Evolutionary conservation across 2,113 vertebrate genomes (phyloP), one percentile per base, ranked within the genome.

Genomic region (Nycticebus coucang): DNA sequence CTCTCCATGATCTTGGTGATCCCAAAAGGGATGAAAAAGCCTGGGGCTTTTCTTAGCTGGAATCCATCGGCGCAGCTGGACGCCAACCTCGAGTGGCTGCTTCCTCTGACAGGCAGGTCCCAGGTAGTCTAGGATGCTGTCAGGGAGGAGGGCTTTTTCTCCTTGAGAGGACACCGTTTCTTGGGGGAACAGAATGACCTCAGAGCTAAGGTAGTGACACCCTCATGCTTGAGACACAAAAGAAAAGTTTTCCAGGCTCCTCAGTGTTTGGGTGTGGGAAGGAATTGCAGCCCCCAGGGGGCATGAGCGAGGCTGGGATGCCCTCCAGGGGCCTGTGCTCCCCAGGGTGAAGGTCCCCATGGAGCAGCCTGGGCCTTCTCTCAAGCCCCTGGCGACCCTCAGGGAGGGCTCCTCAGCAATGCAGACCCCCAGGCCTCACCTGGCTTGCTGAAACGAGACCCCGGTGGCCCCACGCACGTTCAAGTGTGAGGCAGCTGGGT

Each of bases 391-490:
- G 45, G 41, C 8, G 2, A 10, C 33, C 55, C 37, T 14, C 26
- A 8, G n/a, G 0, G 0, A 14, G 62, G 37, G 22, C 15, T 77
- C 1, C 0, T 62, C 57, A n/a, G 91, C 33, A 60, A 66, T 1
- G 18, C 13, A 68, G 26, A 68, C 26, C 22, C 53, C 45, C 57
- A 18, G 50, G 41, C 60, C 17, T 18, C 8, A 5, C 45, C 45
- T 50, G 37, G 35, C 72, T 24, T 45, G 33, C 89, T n/a, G 37
- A 57, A 2, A 4, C 0, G 6, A 69, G 78, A 12, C 30, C 26
- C 7, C 0, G 14, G 55, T 6, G 33, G 7, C 83, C 15, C n/a
- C 18, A 2, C 0, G 2, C 22, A 3, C 0, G 0, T 15, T 55
- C 1, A 12, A 3, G 3, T 1, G 9, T 7, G 35, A 59, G 53